Evolutionary conservation across 2,113 vertebrate genomes (phyloP), one percentile per base, ranked within the genome.

Genomic region (Mormoops blainvillei): DNA sequence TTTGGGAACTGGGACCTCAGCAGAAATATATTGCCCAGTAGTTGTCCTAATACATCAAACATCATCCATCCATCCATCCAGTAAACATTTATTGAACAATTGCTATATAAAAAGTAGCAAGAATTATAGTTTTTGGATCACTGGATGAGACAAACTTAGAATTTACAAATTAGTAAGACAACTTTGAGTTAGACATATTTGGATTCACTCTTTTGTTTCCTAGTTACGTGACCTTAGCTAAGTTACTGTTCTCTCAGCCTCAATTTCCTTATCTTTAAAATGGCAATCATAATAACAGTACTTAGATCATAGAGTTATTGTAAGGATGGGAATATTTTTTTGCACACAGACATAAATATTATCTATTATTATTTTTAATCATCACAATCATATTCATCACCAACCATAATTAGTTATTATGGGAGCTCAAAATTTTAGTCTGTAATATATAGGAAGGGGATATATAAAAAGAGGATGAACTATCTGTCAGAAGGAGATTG

Each of bases 251-350:
- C 28, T 92, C 19, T 78, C 67, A 74, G 26, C 3, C 24, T 50
- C 38, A 92, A 89, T 20, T 88, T 58, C 33, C 9, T 96, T 8
- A 38, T 52, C 68, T 94, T 94, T 81, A 67, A 94, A 87, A 31
- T 73, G 48, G 16, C 33, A 78, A 45, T 65, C 73, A 36, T 70
- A 70, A 50, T 28, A 54, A 89, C 52, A 73, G 33, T 36, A 63
- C 11, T 63, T 82, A 48, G 4, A 31, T 54, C 13, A 26, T 61
- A 43, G 77, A 86, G 22, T 94, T 85, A 80, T 43, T 74, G 0
- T 68, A 78, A 84, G n/a, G 12, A 80, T 93, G 87, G 22, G 22
- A 87, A 36, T 87, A 16, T 24, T 78, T 95, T 95, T 95, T 87
- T 78, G 11, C 15, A 73, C 16, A 90, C 52, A 89, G 22, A 3